A percentile compares a stretch with the other conserved stretches of the same genome.
Evolutionary conservation across 2,888 invertebrate species (phyloP).

Genomic region (Petrolisthes cinctipes): DNA sequence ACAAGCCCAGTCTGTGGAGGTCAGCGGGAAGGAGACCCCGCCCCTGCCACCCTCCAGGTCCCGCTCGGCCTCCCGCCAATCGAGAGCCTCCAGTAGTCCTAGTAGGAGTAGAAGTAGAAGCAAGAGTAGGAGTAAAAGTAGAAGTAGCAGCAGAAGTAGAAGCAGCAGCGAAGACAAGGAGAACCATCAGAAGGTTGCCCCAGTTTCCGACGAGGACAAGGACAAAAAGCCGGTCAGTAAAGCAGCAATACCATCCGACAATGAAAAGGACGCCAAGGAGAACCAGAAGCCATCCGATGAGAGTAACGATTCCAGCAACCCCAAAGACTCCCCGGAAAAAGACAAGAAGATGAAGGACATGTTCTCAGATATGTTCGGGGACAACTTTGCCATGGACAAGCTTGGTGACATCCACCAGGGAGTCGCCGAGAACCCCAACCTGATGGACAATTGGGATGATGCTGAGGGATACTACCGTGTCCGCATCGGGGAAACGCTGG

Average conservation of each 20-base stretch:
- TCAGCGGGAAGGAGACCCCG: background rate
- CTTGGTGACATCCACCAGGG: slow-evolving; percentile 56
- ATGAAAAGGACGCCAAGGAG: background rate
- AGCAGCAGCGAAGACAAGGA: slow-evolving; percentile 48
- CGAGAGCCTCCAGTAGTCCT: slow-evolving; percentile 34
- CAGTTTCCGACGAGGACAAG: background rate
- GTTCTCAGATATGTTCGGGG: slow-evolving; percentile 64
- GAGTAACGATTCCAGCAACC: background rate
- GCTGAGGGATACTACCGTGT: slow-evolving; percentile 99
- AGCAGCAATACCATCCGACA: background rate
- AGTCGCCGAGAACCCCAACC: slow-evolving; percentile 82
- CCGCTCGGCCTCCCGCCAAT: slow-evolving; percentile 33
- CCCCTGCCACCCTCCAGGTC: slow-evolving; percentile 34
- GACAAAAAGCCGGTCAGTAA: background rate
- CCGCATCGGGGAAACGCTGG: slow-evolving; percentile 81
- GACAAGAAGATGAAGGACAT: slow-evolving; percentile 55
- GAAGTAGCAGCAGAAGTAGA: slow-evolving; percentile 30
- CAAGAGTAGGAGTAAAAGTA: slow-evolving; percentile 43
- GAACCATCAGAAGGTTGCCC: slow-evolving; percentile 11
- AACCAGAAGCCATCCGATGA: background rate
- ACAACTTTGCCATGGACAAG: slow-evolving; percentile 60
- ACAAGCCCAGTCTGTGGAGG: slow-evolving; percentile 23
- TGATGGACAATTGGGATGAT: slow-evolving; percentile 99
- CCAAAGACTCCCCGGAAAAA: slow-evolving; percentile 18
- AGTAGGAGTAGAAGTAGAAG: slow-evolving; percentile 30